Evolutionary conservation across 2,888 invertebrate species (phyloP), one percentile per base, ranked within the genome.

Genomic region (Xanthia togata): DNA sequence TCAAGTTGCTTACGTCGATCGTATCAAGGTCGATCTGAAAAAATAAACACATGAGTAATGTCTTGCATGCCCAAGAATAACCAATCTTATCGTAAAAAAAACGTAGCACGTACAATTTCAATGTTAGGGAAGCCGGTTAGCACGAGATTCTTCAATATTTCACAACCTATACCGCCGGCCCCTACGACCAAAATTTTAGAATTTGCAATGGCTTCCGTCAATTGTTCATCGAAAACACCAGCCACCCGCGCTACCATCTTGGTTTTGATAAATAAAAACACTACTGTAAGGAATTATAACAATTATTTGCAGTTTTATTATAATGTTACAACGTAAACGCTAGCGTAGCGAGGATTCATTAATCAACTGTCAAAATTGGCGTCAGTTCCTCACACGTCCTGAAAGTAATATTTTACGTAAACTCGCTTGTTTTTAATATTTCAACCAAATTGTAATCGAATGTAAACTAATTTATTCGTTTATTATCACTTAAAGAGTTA

Each of bases 101-200:
- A 64, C 47, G 50, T 31, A 86, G 75, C 82, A 97, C 98, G 97
- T 97, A 99, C 99, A 91, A 99, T 98, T 97, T 99, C 98, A 89
- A 99, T 99, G 88, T 99, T 97, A 60, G 97, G 97, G 93, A 99
- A 99, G 83, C 99, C 99, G 84, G 98, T 98, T 68, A 99, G 96
- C 53, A 99, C 99, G 85, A 99, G 97, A 96, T 99, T 99, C 95
- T 99, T 99, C 59, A 99, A 96, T 87, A 99, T 97, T 96, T 99
- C 99, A 96, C 99, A 99, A 84, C 99, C 99, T 91, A 99, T 99
- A 78, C 99, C 99, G 85, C 99, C 99, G 90, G 99, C 99, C 73
- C 99, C 99, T 44, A 99, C 98, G 26, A 99, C 98, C 81, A 99
- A 96, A 70, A 99, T 96, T 95, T 98, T 98, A 20, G 98, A 97